Percentiles rank a stretch among this genome's conserved stretches.
phyloP scores from a whole-genome alignment of 2,797 vertebrate genomes.

The Staurois parvus region DNA sequence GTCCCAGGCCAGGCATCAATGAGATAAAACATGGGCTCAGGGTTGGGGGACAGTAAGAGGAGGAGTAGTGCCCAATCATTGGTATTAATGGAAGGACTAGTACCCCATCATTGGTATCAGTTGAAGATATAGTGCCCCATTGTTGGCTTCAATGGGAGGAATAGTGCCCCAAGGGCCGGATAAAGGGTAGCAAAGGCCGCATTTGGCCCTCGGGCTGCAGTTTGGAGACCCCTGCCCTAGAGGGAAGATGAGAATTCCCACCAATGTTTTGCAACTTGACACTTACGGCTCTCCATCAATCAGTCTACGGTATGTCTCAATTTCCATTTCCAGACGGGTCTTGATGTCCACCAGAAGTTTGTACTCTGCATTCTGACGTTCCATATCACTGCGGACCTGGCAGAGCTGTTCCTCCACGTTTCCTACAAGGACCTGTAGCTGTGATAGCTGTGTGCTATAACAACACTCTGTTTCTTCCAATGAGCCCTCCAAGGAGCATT shows the following conservation, averaged over 20 bases:
- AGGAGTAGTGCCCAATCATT: too few species aligned
- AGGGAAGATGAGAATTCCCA: neutral
- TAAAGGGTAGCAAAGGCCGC: too few species aligned
- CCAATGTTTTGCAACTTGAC: neutral
- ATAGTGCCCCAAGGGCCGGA: too few species aligned
- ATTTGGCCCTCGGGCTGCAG: too few species aligned
- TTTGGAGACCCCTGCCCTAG: too few species aligned
- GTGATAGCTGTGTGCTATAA: slow-evolving; percentile 63
- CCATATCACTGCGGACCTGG: slow-evolving; percentile 22
- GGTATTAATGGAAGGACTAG: too few species aligned
- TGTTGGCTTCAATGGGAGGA: too few species aligned
- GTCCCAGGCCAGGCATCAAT: too few species aligned
- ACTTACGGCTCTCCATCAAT: slow-evolving; percentile 73
- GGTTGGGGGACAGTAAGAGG: too few species aligned
- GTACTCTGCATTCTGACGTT: slow-evolving; percentile 48
- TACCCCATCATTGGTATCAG: too few species aligned
- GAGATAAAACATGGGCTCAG: too few species aligned
- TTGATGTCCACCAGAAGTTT: slow-evolving; percentile 75
- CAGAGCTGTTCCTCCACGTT: slow-evolving; percentile 27
- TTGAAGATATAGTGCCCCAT: too few species aligned
- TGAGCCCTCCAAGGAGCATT: slow-evolving; percentile 26
- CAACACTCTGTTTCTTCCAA: slow-evolving; percentile 69
- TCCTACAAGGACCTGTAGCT: slow-evolving; percentile 68
- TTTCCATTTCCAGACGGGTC: slow-evolving; percentile 74
- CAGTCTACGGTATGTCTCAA: slow-evolving; percentile 74